Evolutionary conservation across 2,797 vertebrate genomes (phyloP).

Genomic region (Chelmon rostratus): DNA sequence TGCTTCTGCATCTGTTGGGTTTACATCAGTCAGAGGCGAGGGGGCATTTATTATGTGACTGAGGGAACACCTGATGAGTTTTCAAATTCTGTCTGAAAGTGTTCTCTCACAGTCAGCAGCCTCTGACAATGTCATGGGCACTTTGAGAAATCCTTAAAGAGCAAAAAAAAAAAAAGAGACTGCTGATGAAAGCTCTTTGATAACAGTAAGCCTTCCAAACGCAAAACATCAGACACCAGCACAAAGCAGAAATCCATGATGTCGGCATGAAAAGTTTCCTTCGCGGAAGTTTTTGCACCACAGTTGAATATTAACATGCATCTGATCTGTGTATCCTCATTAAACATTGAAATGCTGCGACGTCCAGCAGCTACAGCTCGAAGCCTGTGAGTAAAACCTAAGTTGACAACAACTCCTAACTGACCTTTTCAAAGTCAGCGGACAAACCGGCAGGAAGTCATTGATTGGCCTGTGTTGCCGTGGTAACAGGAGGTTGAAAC

Average conservation of each 20-base stretch:
- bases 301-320: slow-evolving; percentile 17
- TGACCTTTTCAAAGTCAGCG: slow-evolving; percentile 50
- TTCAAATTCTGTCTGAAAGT: slow-evolving; percentile 16
- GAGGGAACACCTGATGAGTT: slow-evolving; percentile 30
- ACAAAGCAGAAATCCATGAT: slow-evolving; percentile 23
- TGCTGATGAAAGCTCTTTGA: slow-evolving; percentile 62
- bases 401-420: neutral
- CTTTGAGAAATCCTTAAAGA: slow-evolving; percentile 48
- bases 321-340: neutral
- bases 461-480: slow-evolving; percentile 26
- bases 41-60: neutral
- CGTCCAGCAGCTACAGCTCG: neutral
- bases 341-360: neutral
- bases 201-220: slow-evolving; percentile 21
- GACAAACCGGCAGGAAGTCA: slow-evolving; percentile 4
- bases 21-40: neutral
- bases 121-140: slow-evolving; percentile 17
- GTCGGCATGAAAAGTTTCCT: slow-evolving; percentile 15
- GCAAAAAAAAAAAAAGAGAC: slow-evolving; percentile 20
- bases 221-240: slow-evolving; percentile 31
- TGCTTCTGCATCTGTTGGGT: neutral
- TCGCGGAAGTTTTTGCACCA: neutral
- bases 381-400: slow-evolving; percentile 11
- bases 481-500: slow-evolving; percentile 40
- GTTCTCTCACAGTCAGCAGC: slow-evolving; percentile 36